Percentiles rank a stretch among this genome's conserved stretches.
Conservation (phyloP, 2,888 invertebrate genomes). For the Druceiella hillmani region DNA sequence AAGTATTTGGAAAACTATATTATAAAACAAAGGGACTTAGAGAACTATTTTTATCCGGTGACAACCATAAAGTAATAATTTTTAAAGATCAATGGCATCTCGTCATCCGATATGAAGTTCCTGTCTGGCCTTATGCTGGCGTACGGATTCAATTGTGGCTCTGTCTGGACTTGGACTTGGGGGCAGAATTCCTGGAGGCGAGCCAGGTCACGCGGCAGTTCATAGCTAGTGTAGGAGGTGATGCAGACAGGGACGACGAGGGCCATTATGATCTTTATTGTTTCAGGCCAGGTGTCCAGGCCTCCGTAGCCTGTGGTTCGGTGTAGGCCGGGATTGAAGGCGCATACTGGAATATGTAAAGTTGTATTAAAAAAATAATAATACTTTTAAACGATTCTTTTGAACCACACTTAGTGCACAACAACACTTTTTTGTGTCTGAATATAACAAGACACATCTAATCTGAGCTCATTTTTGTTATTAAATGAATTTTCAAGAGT, state of each 20-base stretch:
- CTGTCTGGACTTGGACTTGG: slow-evolving; percentile 41
- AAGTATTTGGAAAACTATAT: no score
- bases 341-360: slow-evolving; percentile 58
- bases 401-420: no score
- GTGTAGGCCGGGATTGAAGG: slow-evolving; percentile 68
- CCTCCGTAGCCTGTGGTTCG: slow-evolving; percentile 58
- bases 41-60: no score
- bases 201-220: slow-evolving; percentile 57
- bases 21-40: no score
- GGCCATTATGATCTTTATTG: slow-evolving; percentile 52
- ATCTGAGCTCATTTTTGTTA: no score
- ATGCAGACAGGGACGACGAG: slow-evolving; percentile 55
- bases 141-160: slow-evolving; percentile 58
- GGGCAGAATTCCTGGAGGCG: slow-evolving; percentile 51
- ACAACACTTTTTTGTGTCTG: no score
- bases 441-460: no score
- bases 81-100: slow-evolving; percentile 64
- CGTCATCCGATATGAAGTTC: slow-evolving; percentile 69
- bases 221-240: slow-evolving; percentile 63
- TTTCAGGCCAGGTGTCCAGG: slow-evolving; percentile 62
- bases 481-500: no score
- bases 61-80: slow-evolving; percentile 60
- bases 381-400: no score
- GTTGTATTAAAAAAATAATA: no score
- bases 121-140: slow-evolving; percentile 65